Evolutionary conservation across 2,113 vertebrate genomes (phyloP).

Genomic region (Cryptotis parvus): DNA sequence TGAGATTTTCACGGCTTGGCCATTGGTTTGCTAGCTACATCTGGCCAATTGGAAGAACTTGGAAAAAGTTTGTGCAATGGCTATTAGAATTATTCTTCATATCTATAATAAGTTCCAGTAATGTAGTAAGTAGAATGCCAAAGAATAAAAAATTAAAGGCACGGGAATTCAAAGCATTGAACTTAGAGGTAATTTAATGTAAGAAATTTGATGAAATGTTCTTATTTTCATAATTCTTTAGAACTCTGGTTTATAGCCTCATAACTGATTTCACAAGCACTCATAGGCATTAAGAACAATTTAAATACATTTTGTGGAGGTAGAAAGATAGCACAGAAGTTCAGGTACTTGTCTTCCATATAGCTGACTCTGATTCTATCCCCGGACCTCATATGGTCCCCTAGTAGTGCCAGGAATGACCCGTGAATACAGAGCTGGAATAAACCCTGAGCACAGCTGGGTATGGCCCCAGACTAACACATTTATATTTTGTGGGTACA

Average conservation of each 20-base stretch:
- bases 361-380: no score
- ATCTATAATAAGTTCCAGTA: conserved; percentile 39
- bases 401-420: no score
- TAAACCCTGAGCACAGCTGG: no score
- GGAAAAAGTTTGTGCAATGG: background rate
- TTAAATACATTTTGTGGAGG: background rate
- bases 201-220: conserved; percentile 34
- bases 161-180: conserved; percentile 7
- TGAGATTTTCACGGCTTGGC: conserved; percentile 9
- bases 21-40: conserved; percentile 26
- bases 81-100: conserved; percentile 41
- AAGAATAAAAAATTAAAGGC: conserved; percentile 27
- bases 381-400: no score
- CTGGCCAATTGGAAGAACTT: conserved; percentile 35
- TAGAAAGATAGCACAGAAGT: no score
- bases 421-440: no score
- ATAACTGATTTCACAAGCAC: background rate
- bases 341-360: no score
- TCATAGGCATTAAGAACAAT: background rate
- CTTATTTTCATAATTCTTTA: conserved; percentile 14
- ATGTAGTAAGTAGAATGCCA: conserved; percentile 21
- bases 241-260: background rate
- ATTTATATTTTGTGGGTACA: background rate
- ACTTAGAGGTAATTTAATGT: background rate
- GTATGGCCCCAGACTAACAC: no score